Conservation (phyloP, 2,888 invertebrate genomes). For the Drosophila aldrichi region DNA sequence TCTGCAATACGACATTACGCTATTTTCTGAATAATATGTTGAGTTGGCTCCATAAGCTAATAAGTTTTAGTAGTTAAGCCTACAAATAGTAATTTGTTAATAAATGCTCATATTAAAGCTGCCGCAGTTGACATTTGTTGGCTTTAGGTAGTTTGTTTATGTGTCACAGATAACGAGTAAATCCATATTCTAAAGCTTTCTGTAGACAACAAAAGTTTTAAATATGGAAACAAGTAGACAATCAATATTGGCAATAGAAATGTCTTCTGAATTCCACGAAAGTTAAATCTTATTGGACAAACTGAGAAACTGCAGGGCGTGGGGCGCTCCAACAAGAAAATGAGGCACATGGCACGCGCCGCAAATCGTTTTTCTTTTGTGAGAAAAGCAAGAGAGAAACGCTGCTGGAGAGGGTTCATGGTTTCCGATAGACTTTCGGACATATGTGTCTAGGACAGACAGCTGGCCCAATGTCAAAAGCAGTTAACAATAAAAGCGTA, state of each 20-base stretch:
- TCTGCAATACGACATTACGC: neutral
- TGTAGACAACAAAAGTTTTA: neutral
- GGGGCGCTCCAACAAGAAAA: neutral
- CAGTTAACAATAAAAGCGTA: slow-evolving; percentile 23
- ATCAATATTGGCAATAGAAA: neutral
- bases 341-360: slow-evolving; percentile 20
- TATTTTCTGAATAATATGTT: neutral
- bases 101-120: neutral
- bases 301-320: neutral
- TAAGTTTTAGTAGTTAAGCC: neutral
- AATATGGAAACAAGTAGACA: neutral
- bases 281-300: neutral
- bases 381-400: neutral
- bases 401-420: slow-evolving; percentile 44
- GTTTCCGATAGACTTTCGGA: slow-evolving; percentile 15
- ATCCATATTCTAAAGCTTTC: neutral
- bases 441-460: slow-evolving; percentile 7
- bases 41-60: neutral
- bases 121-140: neutral
- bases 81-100: neutral
- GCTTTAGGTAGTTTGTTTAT: neutral
- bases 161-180: neutral
- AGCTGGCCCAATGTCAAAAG: slow-evolving; percentile 35
- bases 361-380: slow-evolving; percentile 14
- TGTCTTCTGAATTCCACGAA: neutral